phyloP scores from a whole-genome alignment of 2,797 vertebrate species.

The Hephaestus fuliginosus region DNA sequence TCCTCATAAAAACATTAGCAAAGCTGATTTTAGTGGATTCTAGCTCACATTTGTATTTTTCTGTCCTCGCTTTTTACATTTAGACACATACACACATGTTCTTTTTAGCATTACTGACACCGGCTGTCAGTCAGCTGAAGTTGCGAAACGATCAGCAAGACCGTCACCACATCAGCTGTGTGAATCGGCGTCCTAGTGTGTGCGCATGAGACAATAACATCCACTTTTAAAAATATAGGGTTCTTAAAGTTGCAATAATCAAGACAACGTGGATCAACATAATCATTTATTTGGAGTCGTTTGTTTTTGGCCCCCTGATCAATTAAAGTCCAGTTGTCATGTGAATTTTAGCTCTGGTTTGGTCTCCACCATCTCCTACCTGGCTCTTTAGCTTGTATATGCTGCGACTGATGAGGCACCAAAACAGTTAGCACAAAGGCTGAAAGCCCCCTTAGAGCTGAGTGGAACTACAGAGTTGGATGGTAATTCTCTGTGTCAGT shows the following conservation, averaged over 20 bases:
- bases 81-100: too few species aligned
- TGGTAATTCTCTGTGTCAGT: too few species aligned
- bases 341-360: too few species aligned
- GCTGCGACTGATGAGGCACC: neutral
- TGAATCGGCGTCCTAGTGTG: neutral
- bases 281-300: too few species aligned
- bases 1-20: neutral
- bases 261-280: too few species aligned
- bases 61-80: neutral
- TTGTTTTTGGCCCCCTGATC: neutral
- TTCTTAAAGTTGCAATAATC: too few species aligned
- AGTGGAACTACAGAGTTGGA: too few species aligned
- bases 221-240: neutral
- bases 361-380: too few species aligned
- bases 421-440: neutral
- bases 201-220: neutral
- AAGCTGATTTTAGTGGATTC: neutral
- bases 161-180: neutral
- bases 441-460: neutral
- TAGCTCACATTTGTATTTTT: neutral
- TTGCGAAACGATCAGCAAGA: neutral
- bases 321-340: neutral
- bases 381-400: neutral
- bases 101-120: neutral
- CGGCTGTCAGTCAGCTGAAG: neutral